These are phyloP conservation scores for Balanococcus diminutus DNA, from an alignment of 2,888 invertebrate genomes.

Conservation along the genomic window DNA sequence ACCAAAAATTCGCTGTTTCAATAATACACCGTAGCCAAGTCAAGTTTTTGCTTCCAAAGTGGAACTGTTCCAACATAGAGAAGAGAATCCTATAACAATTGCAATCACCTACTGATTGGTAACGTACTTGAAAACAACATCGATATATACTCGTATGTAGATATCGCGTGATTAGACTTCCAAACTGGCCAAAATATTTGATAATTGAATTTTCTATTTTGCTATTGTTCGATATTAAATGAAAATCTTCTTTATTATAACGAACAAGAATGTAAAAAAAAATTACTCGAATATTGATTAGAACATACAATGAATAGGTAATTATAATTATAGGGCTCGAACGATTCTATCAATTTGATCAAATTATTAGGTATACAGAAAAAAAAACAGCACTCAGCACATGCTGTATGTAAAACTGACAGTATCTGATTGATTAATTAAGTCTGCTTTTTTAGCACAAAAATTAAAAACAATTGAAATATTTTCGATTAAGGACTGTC, in stretches of 20 bases:
- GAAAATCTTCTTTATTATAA: neutral
- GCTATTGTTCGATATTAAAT: neutral
- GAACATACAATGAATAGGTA: neutral
- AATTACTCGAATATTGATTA: neutral
- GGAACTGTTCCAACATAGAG: slow-evolving; percentile 19
- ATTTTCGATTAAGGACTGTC: neutral
- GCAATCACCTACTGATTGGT: slow-evolving; percentile 26
- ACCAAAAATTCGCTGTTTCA: neutral
- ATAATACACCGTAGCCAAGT: neutral
- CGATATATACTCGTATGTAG: too few relatives aligned
- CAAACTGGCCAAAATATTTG: neutral
- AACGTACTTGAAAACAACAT: slow-evolving; percentile 1
- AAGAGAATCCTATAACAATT: neutral
- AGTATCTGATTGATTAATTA: neutral
- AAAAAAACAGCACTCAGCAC: neutral
- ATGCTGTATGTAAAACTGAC: neutral
- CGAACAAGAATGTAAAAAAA: neutral
- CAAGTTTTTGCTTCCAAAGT: neutral
- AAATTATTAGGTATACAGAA: neutral
- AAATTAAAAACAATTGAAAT: neutral
- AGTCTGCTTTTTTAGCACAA: neutral
- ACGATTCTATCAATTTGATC: neutral
- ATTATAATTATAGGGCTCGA: neutral
- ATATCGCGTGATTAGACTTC: neutral
- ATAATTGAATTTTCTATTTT: neutral